These are phyloP conservation scores for Hippocampus zosterae DNA, from an alignment of 2,113 vertebrate genomes.

Conservation along the genomic window DNA sequence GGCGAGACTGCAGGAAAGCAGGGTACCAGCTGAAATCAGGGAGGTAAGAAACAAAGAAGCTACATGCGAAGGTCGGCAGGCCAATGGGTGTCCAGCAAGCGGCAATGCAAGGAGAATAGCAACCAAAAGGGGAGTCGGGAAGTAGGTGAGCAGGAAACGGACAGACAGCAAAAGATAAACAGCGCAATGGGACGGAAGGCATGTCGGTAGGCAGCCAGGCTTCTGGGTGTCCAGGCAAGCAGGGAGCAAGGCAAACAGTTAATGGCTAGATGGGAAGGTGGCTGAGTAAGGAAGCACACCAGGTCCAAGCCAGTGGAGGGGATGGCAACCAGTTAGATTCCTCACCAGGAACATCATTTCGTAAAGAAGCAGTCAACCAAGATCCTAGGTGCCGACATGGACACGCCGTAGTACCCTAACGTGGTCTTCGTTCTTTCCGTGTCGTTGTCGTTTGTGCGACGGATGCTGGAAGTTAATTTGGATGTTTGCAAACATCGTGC, in stretches of 20 bases:
- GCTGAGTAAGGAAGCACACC: background rate
- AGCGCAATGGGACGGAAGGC: too few species aligned
- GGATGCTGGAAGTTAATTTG: constrained; percentile 47
- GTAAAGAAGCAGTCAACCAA: background rate
- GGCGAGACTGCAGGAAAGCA: too few species aligned
- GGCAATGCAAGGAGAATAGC: background rate
- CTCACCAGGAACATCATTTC: background rate
- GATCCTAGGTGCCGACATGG: background rate
- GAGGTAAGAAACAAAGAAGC: background rate
- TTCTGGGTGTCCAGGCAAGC: too few species aligned
- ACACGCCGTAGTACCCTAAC: background rate
- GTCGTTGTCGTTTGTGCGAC: background rate
- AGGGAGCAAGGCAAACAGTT: background rate
- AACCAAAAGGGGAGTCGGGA: background rate
- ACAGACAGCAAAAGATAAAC: too few species aligned
- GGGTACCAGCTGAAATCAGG: background rate
- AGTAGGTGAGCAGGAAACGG: background rate
- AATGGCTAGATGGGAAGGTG: background rate
- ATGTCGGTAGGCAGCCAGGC: too few species aligned
- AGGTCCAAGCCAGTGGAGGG: background rate
- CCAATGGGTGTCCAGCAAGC: background rate
- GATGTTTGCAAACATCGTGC: constrained; percentile 53
- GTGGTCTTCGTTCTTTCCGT: constrained; percentile 28
- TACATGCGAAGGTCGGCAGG: background rate
- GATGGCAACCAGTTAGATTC: background rate